A percentile compares a stretch with the other conserved stretches of the same genome.
phyloP scores from a whole-genome alignment of 2,113 vertebrate species.

The Hippocampus guttulatus region DNA sequence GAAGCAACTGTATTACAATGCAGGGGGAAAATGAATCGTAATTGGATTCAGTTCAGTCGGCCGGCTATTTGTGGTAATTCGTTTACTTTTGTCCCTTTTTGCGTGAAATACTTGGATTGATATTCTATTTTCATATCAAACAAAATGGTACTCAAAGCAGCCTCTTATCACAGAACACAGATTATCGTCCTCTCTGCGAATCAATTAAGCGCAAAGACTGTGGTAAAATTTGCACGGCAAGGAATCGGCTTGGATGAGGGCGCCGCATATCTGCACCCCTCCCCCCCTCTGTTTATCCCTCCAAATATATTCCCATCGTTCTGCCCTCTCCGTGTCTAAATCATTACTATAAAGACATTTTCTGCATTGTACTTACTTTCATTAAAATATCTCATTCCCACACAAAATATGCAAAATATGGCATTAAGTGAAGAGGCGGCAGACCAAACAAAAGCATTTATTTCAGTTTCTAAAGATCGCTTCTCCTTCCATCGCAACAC shows the following conservation, averaged over 20 bases:
- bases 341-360: conserved; percentile 44
- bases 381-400: conserved; percentile 45
- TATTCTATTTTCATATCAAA: conserved; percentile 45
- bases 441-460: conserved; percentile 62
- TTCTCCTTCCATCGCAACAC: conserved; percentile 19
- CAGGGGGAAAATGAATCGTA: conserved; percentile 34
- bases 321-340: conserved; percentile 17
- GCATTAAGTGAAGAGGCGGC: conserved; percentile 59
- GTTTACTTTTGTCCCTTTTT: conserved; percentile 53
- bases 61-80: conserved; percentile 44
- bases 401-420: conserved; percentile 48
- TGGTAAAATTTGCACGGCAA: conserved; percentile 57
- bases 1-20: conserved; percentile 34
- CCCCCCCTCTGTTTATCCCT: conserved; percentile 57
- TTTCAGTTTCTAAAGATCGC: conserved; percentile 50
- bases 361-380: conserved; percentile 50
- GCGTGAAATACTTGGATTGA: conserved; percentile 35
- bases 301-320: conserved; percentile 32
- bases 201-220: conserved; percentile 61
- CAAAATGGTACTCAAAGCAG: conserved; percentile 47
- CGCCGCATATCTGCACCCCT: conserved; percentile 49
- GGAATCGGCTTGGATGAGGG: conserved; percentile 55
- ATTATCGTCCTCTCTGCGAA: conserved; percentile 47
- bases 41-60: conserved; percentile 43
- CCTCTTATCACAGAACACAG: conserved; percentile 56